A percentile compares a stretch with the other conserved stretches of the same genome.
Conservation (phyloP, 2,888 invertebrate genomes). For the Omphaloscelis lunosa region DNA sequence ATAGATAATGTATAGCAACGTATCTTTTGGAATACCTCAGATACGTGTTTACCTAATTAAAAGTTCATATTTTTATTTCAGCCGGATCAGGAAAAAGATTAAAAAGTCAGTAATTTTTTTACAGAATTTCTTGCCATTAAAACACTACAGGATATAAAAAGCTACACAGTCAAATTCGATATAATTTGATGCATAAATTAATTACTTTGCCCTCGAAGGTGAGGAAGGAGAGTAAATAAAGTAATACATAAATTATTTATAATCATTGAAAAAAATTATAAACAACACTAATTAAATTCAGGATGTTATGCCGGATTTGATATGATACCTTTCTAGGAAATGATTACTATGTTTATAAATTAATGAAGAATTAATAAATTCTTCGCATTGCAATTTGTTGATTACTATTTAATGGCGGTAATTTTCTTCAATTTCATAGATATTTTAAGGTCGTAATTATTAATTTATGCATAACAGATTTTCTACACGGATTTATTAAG, state of each 20-base stretch:
- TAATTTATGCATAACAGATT: constrained; percentile 1
- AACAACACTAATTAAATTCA: constrained; percentile 51
- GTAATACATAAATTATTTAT: constrained; percentile 27
- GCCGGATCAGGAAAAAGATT: constrained; percentile 52
- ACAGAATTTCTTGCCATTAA: constrained; percentile 24
- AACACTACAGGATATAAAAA: constrained; percentile 49
- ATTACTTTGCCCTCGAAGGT: constrained; percentile 49
- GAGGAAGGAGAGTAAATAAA: constrained; percentile 56
- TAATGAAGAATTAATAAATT: constrained; percentile 27
- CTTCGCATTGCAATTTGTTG: not conserved
- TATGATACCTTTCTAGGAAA: constrained; percentile 68
- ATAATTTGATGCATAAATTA: constrained; percentile 51
- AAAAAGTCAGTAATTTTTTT: constrained; percentile 5
- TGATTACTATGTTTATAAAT: constrained; percentile 8
- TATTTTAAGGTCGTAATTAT: constrained; percentile 7
- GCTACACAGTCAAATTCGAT: constrained; percentile 36
- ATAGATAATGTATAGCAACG: not conserved
- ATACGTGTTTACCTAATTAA: not conserved
- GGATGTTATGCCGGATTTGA: constrained; percentile 63
- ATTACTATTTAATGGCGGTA: constrained; percentile 35
- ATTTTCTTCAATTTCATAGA: constrained; percentile 15
- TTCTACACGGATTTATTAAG: not conserved
- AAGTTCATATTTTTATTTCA: not conserved
- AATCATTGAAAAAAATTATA: constrained; percentile 44
- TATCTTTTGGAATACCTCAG: not conserved